Evolutionary conservation across 2,797 vertebrate genomes (phyloP).

Genomic region (Propithecus deckenii): DNA sequence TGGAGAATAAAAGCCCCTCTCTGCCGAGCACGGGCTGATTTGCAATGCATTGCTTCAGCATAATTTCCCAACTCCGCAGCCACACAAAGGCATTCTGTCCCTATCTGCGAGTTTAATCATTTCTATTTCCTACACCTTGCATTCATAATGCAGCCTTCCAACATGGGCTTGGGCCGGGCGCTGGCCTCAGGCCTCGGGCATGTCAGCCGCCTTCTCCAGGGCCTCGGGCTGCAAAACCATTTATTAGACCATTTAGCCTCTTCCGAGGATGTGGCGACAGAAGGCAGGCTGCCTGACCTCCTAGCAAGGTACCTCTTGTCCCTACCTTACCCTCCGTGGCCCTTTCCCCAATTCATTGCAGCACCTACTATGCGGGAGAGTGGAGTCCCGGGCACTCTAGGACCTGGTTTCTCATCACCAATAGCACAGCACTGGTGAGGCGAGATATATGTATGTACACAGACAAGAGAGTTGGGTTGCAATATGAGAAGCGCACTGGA

Average conservation of each 20-base stretch:
- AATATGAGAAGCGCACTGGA: slow-evolving; percentile 14
- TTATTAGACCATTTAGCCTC: slow-evolving; percentile 41
- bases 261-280: neutral
- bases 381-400: neutral
- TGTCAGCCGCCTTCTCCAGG: slow-evolving; percentile 33
- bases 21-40: slow-evolving; percentile 80
- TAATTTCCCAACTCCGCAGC: slow-evolving; percentile 83
- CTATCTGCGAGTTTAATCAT: slow-evolving; percentile 83
- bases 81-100: slow-evolving; percentile 83
- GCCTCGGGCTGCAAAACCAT: slow-evolving; percentile 33
- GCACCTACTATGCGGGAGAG: neutral
- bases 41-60: slow-evolving; percentile 85
- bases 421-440: neutral
- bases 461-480: neutral
- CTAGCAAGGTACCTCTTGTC: neutral
- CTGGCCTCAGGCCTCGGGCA: slow-evolving; percentile 35
- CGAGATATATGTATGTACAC: neutral
- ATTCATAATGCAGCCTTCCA: slow-evolving; percentile 76
- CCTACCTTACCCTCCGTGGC: neutral
- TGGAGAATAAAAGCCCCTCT: slow-evolving; percentile 81
- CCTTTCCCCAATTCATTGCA: neutral
- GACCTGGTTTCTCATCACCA: neutral
- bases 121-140: slow-evolving; percentile 80
- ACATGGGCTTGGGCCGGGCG: neutral
- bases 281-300: neutral